Conservation (phyloP, 2,797 vertebrate genomes). For the Hydrophis major region DNA sequence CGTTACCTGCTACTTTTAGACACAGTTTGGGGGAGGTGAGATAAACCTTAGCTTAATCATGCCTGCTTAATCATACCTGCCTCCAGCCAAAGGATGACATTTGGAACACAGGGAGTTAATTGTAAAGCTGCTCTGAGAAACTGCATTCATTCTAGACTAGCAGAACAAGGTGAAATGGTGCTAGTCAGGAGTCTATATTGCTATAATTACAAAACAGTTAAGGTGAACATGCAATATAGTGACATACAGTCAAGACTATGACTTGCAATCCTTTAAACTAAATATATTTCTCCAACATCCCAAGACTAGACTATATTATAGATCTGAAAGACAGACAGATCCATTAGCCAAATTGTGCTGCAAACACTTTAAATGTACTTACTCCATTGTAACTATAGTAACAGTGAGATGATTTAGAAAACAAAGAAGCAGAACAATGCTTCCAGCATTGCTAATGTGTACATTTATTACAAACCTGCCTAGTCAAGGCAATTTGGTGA, state of each 20-base stretch:
- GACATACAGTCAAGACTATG: background rate
- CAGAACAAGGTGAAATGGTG: background rate
- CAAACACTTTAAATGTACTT: background rate
- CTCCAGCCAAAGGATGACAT: background rate
- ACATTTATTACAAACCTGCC: background rate
- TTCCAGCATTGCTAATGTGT: background rate
- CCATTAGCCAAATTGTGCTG: background rate
- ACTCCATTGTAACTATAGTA: conserved; percentile 7
- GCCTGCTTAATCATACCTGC: background rate
- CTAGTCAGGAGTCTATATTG: background rate
- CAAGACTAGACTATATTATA: background rate
- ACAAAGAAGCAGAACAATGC: background rate
- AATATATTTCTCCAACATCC: background rate
- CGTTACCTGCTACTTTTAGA: background rate
- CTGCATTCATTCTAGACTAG: background rate
- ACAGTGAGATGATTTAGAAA: background rate
- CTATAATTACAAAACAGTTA: background rate
- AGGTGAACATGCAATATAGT: background rate
- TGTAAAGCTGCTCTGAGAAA: background rate
- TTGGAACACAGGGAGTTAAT: background rate
- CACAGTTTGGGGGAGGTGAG: background rate
- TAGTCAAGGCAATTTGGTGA: background rate
- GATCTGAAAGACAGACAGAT: background rate
- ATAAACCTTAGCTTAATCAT: background rate
- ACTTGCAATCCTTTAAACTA: background rate